Percentiles rank a stretch among this genome's conserved stretches.
Conservation (phyloP, 2,888 invertebrate genomes). For the Hemistola chrysoprasaria region DNA sequence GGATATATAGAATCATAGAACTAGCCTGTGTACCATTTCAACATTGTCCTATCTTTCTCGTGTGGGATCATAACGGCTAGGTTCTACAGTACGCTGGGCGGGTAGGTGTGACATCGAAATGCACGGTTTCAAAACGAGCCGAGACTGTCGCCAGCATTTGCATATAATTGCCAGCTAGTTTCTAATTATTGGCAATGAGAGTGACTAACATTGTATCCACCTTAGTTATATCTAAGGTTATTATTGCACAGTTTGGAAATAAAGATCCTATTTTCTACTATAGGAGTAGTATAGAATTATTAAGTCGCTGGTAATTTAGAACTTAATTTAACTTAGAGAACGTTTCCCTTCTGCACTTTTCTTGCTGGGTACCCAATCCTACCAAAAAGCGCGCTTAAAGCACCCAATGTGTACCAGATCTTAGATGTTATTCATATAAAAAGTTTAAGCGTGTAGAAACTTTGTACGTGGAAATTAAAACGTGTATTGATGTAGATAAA, state of each 20-base stretch:
- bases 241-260: too few relatives aligned
- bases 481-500: conserved; percentile 41
- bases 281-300: too few relatives aligned
- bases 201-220: conserved; percentile 5
- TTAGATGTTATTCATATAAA: conserved; percentile 6
- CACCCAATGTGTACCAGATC: too few relatives aligned
- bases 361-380: too few relatives aligned
- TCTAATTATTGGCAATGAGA: conserved; percentile 40
- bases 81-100: conserved; percentile 23
- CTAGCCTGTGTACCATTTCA: conserved; percentile 28
- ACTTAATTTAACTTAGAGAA: too few relatives aligned
- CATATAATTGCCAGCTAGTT: conserved; percentile 72
- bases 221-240: too few relatives aligned
- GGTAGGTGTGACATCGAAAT: conserved; percentile 65
- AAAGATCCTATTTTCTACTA: too few relatives aligned
- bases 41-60: conserved; percentile 20
- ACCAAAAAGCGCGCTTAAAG: conserved; percentile 14
- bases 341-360: too few relatives aligned
- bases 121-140: conserved; percentile 67
- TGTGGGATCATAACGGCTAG: conserved; percentile 27
- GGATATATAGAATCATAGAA: too few relatives aligned
- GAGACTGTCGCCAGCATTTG: conserved; percentile 60
- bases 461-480: conserved; percentile 31
- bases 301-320: too few relatives aligned
- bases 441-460: conserved; percentile 25